These are phyloP conservation scores for Diplolepis rosae DNA, from an alignment of 2,888 invertebrate species.

Conservation along the genomic window DNA sequence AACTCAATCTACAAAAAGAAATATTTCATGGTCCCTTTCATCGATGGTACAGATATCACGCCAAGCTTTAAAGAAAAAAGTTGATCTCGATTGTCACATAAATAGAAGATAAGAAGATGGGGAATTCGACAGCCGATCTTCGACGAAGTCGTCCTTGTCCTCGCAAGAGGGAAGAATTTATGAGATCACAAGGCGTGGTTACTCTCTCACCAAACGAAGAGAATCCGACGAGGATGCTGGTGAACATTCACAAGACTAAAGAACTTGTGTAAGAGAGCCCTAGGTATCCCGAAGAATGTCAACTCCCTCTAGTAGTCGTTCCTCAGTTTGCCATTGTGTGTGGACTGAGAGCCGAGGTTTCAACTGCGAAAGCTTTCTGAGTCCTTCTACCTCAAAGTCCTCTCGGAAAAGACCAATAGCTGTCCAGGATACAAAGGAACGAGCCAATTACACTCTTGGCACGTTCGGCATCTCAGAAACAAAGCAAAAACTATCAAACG, in stretches of 20 bases:
- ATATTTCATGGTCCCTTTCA: neutral
- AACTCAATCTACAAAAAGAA: no score
- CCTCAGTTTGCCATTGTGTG: conserved; percentile 32
- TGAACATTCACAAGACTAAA: conserved; percentile 41
- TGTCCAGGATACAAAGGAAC: conserved; percentile 47
- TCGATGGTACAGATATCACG: neutral
- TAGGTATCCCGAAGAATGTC: conserved; percentile 57
- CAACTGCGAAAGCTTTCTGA: neutral
- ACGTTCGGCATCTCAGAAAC: conserved; percentile 62
- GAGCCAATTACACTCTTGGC: conserved; percentile 59
- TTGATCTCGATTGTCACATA: neutral
- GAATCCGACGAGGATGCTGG: conserved; percentile 17
- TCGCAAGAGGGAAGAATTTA: conserved; percentile 49
- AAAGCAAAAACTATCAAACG: conserved; percentile 66
- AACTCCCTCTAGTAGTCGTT: conserved; percentile 44
- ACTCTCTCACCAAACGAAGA: conserved; percentile 14
- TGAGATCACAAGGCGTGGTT: conserved; percentile 47
- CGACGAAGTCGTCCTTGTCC: conserved; percentile 42
- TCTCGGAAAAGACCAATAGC: conserved; percentile 59
- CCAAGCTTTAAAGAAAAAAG: neutral
- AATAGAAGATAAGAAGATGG: neutral
- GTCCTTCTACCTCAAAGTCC: conserved; percentile 25
- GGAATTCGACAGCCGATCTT: conserved; percentile 32
- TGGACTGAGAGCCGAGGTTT: no score
- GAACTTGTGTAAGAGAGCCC: conserved; percentile 44